Conservation (phyloP, 2,113 vertebrate species). For the Nerophis ophidion region DNA sequence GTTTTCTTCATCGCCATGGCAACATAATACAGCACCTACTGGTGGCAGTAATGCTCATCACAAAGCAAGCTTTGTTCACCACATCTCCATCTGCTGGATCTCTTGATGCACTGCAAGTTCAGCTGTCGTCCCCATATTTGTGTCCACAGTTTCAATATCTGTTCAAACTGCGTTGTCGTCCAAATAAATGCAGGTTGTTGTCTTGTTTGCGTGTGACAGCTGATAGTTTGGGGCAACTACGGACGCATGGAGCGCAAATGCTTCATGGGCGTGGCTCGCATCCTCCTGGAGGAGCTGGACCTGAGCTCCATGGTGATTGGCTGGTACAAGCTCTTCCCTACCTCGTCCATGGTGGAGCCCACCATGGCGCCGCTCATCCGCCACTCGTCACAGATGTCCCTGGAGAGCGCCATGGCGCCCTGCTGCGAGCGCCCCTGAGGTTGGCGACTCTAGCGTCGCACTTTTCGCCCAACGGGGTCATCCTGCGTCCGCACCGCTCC, state of each 20-base stretch:
- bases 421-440: slow-evolving; percentile 92
- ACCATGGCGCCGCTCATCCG: slow-evolving; percentile 88
- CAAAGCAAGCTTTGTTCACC: too few species aligned
- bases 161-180: too few species aligned
- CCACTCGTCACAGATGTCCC: slow-evolving; percentile 93
- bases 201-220: slow-evolving; percentile 56
- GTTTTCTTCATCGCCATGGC: too few species aligned
- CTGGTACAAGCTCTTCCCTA: slow-evolving; percentile 99
- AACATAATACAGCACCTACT: too few species aligned
- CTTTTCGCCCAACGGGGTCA: not conserved
- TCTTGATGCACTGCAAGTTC: too few species aligned
- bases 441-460: slow-evolving; percentile 10
- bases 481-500: not conserved
- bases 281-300: slow-evolving; percentile 96
- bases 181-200: not conserved
- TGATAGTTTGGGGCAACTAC: slow-evolving; percentile 98
- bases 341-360: slow-evolving; percentile 97
- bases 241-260: slow-evolving; percentile 97
- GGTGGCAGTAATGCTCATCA: too few species aligned
- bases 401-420: slow-evolving; percentile 95
- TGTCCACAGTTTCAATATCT: too few species aligned
- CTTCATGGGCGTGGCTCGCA: slow-evolving; percentile 96
- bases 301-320: slow-evolving; percentile 90
- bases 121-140: too few species aligned
- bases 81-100: too few species aligned